Base-by-base conservation (phyloP, 2,113 vertebrate species). In the Xenopus borealis region DNA sequence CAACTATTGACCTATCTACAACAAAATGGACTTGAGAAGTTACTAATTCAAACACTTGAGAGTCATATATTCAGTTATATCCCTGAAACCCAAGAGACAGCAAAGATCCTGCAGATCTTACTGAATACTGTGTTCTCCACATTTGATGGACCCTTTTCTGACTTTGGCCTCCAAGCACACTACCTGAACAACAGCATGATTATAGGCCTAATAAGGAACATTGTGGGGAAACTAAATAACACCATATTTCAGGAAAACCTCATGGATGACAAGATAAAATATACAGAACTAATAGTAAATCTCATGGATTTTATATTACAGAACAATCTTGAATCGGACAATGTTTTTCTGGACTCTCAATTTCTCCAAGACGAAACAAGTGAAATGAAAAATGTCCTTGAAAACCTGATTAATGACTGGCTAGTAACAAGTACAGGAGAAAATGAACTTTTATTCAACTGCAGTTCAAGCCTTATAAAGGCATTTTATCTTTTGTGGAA, bases 1-100 rank as follows among this genome's bases (percentile, higher is more conserved):
- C 13, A 45, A 7, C 63, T 77, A 18, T 53, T 69, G 19, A 70
- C 27, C 63, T 63, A 14, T 70, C 62, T 77, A 19, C 46, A 77
- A 64, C 12, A 64, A 18, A 30, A 45, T 57, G 74, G 67, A 27
- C 33, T 77, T 9, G 47, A 77, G n/a, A 62, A 77, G 6, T 10
- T 55, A 33, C 11, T 57, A 1, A 18, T 64, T 10, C 59, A 70
- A 33, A 55, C 50, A 18, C 17, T 75, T 17, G 44, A 75, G 23
- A 75, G 16, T 30, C 58, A 75, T 12, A 70, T 77, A 18, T 18
- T 44, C 7, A 70, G 18, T 45, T 47, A 33, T 11, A 27, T 30
- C 12, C 18, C 47, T 23, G 59, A 57, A 44, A 55, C 55, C 12
- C 66, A 23, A 52, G 16, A 45, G 10, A 30, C n/a, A 14, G 18